Percentiles rank a stretch among this genome's conserved stretches.
phyloP scores from a whole-genome alignment of 2,113 vertebrate genomes.

The Lampris megalopsis region DNA sequence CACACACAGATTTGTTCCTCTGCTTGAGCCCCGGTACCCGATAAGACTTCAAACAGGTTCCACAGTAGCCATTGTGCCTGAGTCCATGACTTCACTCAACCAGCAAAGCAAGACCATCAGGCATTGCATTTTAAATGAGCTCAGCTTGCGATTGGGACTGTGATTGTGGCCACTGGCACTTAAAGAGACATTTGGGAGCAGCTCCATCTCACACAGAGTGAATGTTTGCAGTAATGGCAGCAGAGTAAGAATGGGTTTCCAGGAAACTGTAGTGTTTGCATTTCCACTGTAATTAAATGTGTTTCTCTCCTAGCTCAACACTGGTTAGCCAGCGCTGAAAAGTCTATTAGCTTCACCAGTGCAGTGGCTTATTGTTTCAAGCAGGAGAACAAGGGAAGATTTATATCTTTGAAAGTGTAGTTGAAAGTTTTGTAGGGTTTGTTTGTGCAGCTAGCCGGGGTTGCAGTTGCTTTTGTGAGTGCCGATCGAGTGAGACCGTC shows the following conservation, averaged over 20 bases:
- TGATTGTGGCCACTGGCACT: slow-evolving; percentile 9
- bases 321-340: slow-evolving; percentile 41
- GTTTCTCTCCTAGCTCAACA: slow-evolving; percentile 34
- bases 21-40: slow-evolving; percentile 9
- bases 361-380: slow-evolving; percentile 5
- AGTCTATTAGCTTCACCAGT: slow-evolving; percentile 37
- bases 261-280: slow-evolving; percentile 48
- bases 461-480: slow-evolving; percentile 11
- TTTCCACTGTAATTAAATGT: slow-evolving; percentile 54
- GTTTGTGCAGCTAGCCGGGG: slow-evolving; percentile 4
- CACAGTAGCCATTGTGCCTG: slow-evolving; percentile 20
- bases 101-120: slow-evolving; percentile 10
- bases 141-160: background rate
- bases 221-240: slow-evolving; percentile 8
- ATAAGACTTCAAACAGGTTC: slow-evolving; percentile 39
- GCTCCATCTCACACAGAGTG: background rate
- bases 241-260: slow-evolving; percentile 46
- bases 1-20: background rate
- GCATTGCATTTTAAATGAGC: slow-evolving; percentile 16
- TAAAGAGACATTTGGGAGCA: slow-evolving; percentile 25
- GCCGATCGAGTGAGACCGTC: background rate
- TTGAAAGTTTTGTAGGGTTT: slow-evolving; percentile 27
- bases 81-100: slow-evolving; percentile 11
- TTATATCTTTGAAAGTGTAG: slow-evolving; percentile 18
- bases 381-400: background rate